Evolutionary conservation across 2,888 invertebrate species (phyloP).

Genomic region (Lasioglossum villosulum): DNA sequence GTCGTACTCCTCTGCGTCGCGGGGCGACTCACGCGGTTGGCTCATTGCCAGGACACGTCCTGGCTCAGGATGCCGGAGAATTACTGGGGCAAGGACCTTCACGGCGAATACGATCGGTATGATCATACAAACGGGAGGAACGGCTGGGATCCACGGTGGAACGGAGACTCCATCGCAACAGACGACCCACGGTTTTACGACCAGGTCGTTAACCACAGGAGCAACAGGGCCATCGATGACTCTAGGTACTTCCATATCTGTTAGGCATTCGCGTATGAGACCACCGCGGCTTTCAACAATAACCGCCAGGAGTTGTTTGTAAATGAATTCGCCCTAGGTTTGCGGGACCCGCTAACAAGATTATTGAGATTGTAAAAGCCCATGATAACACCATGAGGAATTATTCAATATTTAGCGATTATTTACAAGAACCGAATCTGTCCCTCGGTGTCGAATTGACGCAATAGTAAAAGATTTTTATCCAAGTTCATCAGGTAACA

Average conservation of each 20-base stretch:
- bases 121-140: slow-evolving; percentile 31
- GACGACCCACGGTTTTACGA: slow-evolving; percentile 6
- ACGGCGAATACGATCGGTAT: slow-evolving; percentile 61
- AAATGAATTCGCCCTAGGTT: too few species aligned
- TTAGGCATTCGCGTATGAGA: background rate
- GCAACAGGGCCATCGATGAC: slow-evolving; percentile 70
- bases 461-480: too few species aligned
- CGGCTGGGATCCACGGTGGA: background rate
- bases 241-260: slow-evolving; percentile 64
- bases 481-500: too few species aligned
- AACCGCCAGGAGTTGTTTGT: too few species aligned
- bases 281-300: too few species aligned
- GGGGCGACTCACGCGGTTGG: slow-evolving; percentile 56
- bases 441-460: too few species aligned
- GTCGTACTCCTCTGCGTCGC: slow-evolving; percentile 67
- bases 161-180: background rate
- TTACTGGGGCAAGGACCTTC: slow-evolving; percentile 60
- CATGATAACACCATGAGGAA: too few species aligned
- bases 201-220: slow-evolving; percentile 52
- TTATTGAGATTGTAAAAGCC: too few species aligned
- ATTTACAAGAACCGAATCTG: too few species aligned
- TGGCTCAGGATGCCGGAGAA: slow-evolving; percentile 51
- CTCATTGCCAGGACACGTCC: slow-evolving; percentile 57
- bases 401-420: too few species aligned
- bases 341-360: too few species aligned